Evolutionary conservation across 2,888 invertebrate species (phyloP), one percentile per base, ranked within the genome.

Genomic region (Capitulum mitella): DNA sequence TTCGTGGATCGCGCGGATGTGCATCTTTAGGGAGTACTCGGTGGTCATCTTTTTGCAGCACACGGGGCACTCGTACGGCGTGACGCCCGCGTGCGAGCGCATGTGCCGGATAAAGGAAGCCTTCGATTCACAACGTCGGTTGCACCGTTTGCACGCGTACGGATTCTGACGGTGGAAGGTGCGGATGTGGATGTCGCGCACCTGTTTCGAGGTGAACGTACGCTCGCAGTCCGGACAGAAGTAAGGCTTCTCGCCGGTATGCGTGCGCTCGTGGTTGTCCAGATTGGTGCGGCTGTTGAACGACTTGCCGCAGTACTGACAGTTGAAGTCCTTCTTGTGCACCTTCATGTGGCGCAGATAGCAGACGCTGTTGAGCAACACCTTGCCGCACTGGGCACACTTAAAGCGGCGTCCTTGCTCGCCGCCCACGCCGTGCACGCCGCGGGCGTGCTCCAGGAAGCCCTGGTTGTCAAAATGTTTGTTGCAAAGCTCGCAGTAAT

Each of bases 201-300:
- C 76, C 46, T 76, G 76, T 19, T 48, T 43, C 14, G 76, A 76
- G 3, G 46, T 46, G 76, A 76, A 76, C 19, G 76, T n/a, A 29
- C 48, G 46, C 76, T 43, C 77, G 58, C 79, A 79, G n/a, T 61
- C 77, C 22, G 43, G 46, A n/a, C 80, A 80, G 58, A 76, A 40
- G 61, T 54, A 80, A 14, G 80, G 80, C 78, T 76, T 78, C 58
- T 80, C 80, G 54, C 78, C 80, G 16, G 80, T 78, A 77, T 80
- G 80, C 40, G 61, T 78, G 74, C 77, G 74, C 43, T 54, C 54
- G 78, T 80, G 80, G 74, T 80, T 78, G 40, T 78, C 70, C 29
- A 80, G 77, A 40, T 79, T 79, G 79, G 61, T 77, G 58, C 70
- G 51, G 58, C 64, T 77, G 58, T 77, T 51, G 61, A 77, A 79